A percentile compares a stretch with the other conserved stretches of the same genome.
Conservation (phyloP, 2,797 vertebrate genomes). For the Buceros bicornis region DNA sequence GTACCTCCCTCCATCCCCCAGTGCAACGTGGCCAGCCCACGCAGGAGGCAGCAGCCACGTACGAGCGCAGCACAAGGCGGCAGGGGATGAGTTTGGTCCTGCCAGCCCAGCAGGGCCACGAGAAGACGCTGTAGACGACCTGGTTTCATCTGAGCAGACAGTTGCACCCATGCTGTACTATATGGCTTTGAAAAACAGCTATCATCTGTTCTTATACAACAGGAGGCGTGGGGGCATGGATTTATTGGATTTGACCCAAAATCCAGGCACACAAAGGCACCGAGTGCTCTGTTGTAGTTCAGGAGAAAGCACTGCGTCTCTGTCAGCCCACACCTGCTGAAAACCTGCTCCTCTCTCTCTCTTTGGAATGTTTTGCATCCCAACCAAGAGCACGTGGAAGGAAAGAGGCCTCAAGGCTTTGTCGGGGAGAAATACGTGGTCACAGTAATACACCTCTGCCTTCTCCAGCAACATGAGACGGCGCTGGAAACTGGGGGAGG, state of each 20-base stretch:
- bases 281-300: background rate
- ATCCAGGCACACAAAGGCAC: background rate
- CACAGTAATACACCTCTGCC: background rate
- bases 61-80: background rate
- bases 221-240: background rate
- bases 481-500: fast-evolving
- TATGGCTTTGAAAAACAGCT: background rate
- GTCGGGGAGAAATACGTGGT: background rate
- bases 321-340: background rate
- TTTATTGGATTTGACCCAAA: background rate
- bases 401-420: background rate
- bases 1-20: background rate
- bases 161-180: background rate
- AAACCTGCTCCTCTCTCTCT: background rate
- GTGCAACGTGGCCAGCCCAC: background rate
- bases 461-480: background rate
- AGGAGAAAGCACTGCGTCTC: background rate
- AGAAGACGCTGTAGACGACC: background rate
- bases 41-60: fast-evolving
- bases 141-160: background rate
- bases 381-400: background rate
- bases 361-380: background rate
- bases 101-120: fast-evolving
- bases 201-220: background rate
- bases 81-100: background rate